These are phyloP conservation scores for Halisarca cf. caerulea DNA, from an alignment of 37 sponge, comb jelly and placozoan genomes.

Conservation along the genomic window DNA sequence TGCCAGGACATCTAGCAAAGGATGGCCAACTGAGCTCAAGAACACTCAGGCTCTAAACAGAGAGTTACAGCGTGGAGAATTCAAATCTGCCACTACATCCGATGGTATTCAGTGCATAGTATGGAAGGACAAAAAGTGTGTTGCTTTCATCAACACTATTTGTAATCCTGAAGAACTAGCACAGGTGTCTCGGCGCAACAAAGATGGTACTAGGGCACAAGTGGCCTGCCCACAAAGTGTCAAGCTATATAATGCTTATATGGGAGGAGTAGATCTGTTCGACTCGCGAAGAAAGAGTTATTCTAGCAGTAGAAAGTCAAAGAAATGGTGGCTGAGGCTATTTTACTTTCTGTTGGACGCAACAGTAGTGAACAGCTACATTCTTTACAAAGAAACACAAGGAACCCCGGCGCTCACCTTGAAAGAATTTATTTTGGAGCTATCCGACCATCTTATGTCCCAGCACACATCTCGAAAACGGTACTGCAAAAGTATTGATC, in stretches of 20 bases:
- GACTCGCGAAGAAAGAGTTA: slow-evolving; percentile 1
- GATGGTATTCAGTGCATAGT: slow-evolving; percentile 4
- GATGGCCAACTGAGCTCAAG: background rate
- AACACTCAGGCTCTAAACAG: background rate
- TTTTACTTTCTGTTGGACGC: slow-evolving; percentile 1
- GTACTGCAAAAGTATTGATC: background rate
- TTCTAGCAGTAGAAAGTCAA: background rate
- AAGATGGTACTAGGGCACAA: background rate
- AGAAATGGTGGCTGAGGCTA: slow-evolving; percentile 7
- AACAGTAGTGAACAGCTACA: background rate
- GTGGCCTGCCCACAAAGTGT: slow-evolving; percentile 4
- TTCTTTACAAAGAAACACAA: background rate
- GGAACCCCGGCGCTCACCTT: background rate
- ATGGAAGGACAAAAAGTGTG: slow-evolving; percentile 14
- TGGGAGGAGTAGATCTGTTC: slow-evolving; percentile 14
- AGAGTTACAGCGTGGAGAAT: no score
- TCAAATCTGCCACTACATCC: background rate
- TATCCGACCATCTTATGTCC: background rate
- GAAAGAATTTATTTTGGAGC: background rate
- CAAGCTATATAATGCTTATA: slow-evolving; percentile 7
- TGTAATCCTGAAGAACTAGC: background rate
- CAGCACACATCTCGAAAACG: background rate
- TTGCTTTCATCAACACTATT: slow-evolving; percentile 11
- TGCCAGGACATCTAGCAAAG: background rate
- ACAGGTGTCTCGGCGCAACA: background rate